Conservation (phyloP, 2,797 vertebrate genomes). For the Sebastes vulpes region DNA sequence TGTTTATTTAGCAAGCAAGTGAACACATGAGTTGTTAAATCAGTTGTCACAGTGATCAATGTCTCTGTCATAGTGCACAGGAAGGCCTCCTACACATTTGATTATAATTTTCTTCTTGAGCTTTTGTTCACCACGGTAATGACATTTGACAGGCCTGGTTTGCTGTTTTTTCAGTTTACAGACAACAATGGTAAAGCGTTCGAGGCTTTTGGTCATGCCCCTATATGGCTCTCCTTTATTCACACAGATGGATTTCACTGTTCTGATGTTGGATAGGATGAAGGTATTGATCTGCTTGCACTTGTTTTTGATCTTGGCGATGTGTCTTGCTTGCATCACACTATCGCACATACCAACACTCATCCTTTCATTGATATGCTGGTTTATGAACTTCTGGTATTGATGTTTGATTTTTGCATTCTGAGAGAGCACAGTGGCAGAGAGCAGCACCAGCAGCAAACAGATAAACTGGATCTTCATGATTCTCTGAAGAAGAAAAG, state of each 20-base stretch:
- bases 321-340: rapidly evolving
- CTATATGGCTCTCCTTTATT: rapidly evolving
- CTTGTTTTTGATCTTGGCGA: rapidly evolving
- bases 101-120: not conserved
- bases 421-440: not conserved
- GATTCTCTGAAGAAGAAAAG: not conserved
- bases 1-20: rapidly evolving
- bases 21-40: not conserved
- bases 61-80: slow-evolving; percentile 11
- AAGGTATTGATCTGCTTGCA: not conserved
- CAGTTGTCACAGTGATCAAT: not conserved
- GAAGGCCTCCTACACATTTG: not conserved
- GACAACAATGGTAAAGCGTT: not conserved
- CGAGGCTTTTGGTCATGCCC: rapidly evolving
- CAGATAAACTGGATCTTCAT: slow-evolving; percentile 3
- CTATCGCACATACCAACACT: rapidly evolving
- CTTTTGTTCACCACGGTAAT: not conserved
- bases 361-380: not conserved
- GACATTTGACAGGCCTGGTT: not conserved
- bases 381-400: rapidly evolving
- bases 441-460: slow-evolving; percentile 1
- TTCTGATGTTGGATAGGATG: not conserved
- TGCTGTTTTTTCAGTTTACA: not conserved
- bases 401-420: rapidly evolving
- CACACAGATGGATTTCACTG: rapidly evolving